These are phyloP conservation scores for Neocrepidodera transversa DNA, from an alignment of 2,888 invertebrate species.

Conservation along the genomic window DNA sequence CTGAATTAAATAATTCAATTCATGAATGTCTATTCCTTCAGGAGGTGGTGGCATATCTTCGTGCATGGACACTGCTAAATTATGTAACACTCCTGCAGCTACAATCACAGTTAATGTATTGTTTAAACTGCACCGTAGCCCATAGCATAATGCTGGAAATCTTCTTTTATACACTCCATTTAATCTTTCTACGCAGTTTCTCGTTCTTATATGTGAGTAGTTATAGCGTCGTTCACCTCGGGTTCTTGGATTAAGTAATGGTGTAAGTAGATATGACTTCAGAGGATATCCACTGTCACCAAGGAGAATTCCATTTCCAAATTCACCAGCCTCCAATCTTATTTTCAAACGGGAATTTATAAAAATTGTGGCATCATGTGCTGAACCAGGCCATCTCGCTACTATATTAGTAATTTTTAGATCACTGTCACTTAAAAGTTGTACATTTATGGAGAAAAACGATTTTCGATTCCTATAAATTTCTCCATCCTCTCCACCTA, in stretches of 20 bases:
- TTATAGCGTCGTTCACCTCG: no score
- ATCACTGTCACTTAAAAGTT: background rate
- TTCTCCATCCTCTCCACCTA: slow-evolving; percentile 10
- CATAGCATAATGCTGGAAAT: no score
- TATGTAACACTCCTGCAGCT: slow-evolving; percentile 28
- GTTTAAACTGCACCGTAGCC: no score
- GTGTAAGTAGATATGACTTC: background rate
- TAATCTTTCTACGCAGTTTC: no score
- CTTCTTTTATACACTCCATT: no score
- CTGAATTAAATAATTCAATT: slow-evolving; percentile 24
- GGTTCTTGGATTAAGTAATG: no score
- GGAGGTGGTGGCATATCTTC: slow-evolving; percentile 20
- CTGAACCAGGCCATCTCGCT: slow-evolving; percentile 1
- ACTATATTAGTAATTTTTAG: background rate
- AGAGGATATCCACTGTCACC: slow-evolving; percentile 2
- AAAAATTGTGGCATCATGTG: background rate
- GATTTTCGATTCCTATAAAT: background rate
- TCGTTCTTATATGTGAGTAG: no score
- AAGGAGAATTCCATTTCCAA: background rate
- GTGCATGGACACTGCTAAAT: slow-evolving; percentile 18
- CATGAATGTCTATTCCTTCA: slow-evolving; percentile 14
- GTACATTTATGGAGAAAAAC: slow-evolving; percentile 1
- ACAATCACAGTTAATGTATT: no score
- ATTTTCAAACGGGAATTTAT: background rate
- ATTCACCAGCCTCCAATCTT: background rate